Evolutionary conservation across 1,140 invertebrate species (phyloP), one percentile per base, ranked within the genome.

Genomic region (Aricia agestis): DNA sequence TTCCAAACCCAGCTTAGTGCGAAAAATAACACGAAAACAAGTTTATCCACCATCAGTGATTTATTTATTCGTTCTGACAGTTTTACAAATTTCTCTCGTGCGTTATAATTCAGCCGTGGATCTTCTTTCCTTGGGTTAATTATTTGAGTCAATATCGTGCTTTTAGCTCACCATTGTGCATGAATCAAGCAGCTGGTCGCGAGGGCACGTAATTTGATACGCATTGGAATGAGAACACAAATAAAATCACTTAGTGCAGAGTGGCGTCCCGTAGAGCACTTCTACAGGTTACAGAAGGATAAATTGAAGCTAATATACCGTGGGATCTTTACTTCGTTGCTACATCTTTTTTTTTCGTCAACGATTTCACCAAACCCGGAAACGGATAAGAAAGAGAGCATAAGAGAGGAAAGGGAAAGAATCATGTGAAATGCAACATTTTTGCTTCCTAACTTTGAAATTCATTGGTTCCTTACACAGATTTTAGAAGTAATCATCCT

Each of bases 211-310:
- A 90, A 90, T 89, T 82, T 84, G 87, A 90, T 90, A 90, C 84
- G 85, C 82, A 82, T 84, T 80, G 87, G 85, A 83, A 90, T 89
- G 88, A 86, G 84, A 83, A 85, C 88, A 86, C 86, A 89, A 90
- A 90, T 87, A 87, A 89, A 90, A 87, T 90, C 88, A 90, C 88
- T 89, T 89, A 89, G 83, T 70, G 77, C 76, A 67, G 82, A 89
- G 85, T 88, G 87, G 85, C 80, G 77, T 83, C 87, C 87, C 78
- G 82, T 71, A 73, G 87, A 67, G 87, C 68, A 73, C 81, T 82
- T 84, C 82, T 78, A 84, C 84, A 74, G 77, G 78, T 83, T 65
- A 77, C 80, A 73, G 77, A 58, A 77, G 68, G 59, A 69, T 18
- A 74, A 72, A 72, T 57, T 52, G 45, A 68, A 68, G 45, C 67